Conservation (phyloP, 2,888 invertebrate genomes). For the Auanema freiburgensis region DNA sequence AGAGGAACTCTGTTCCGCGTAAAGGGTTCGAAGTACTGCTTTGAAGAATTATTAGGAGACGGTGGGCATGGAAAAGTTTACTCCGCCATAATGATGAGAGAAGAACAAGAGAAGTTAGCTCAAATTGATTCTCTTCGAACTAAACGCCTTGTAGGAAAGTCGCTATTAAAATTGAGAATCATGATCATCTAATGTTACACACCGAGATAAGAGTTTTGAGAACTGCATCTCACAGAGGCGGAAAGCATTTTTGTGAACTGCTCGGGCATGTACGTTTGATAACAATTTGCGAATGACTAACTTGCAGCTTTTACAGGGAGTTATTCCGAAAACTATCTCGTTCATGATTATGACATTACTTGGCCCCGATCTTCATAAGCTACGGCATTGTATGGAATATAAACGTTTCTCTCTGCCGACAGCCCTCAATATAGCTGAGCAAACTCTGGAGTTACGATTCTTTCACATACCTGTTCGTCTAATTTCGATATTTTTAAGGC, state of each 20-base stretch:
- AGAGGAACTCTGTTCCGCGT: too few relatives aligned
- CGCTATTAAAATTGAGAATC: constrained; percentile 54
- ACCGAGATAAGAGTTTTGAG: constrained; percentile 51
- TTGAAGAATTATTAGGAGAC: too few relatives aligned
- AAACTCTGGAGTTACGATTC: constrained; percentile 40
- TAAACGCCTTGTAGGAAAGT: constrained; percentile 8
- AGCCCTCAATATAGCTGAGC: constrained; percentile 39
- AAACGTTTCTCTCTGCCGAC: constrained; percentile 46
- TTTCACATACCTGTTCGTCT: background rate
- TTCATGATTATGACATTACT: constrained; percentile 51
- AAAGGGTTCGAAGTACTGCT: too few relatives aligned
- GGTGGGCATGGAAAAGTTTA: too few relatives aligned
- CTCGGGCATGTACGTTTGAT: constrained; percentile 44
- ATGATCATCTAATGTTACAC: constrained; percentile 47
- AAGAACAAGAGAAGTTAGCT: too few relatives aligned
- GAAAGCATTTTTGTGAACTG: constrained; percentile 49
- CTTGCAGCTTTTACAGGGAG: constrained; percentile 31
- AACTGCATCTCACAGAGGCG: constrained; percentile 31
- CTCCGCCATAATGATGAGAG: too few relatives aligned
- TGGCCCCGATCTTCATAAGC: constrained; percentile 50
- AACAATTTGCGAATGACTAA: background rate
- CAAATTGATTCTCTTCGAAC: too few relatives aligned
- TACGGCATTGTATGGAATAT: constrained; percentile 43
- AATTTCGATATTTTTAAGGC: constrained; percentile 38
- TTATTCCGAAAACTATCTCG: background rate